These are phyloP conservation scores for Microhierax caerulescens DNA, from an alignment of 2,797 vertebrate species.

Conservation along the genomic window DNA sequence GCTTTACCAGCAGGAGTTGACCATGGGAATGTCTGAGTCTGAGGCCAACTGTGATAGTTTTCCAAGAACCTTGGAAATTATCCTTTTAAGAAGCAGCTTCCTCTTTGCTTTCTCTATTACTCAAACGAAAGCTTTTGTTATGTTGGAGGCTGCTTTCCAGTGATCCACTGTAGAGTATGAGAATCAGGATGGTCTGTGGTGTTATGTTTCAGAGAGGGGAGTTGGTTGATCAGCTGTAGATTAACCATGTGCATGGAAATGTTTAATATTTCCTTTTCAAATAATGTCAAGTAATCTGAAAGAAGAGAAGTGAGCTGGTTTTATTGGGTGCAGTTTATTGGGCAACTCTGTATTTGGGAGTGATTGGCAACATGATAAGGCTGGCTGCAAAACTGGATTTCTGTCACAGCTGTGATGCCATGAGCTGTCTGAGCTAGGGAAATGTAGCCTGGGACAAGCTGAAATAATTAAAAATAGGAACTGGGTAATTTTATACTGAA, in stretches of 20 bases:
- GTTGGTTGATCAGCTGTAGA: neutral
- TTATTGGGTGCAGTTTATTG: rapidly evolving
- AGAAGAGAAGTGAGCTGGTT: neutral
- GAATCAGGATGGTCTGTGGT: neutral
- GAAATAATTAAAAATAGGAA: neutral
- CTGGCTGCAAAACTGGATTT: neutral
- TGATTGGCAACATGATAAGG: too few relatives aligned
- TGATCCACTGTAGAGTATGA: too few relatives aligned
- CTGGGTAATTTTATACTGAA: neutral
- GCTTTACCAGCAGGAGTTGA: neutral
- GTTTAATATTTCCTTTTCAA: neutral
- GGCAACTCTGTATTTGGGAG: neutral
- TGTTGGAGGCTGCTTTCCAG: rapidly evolving
- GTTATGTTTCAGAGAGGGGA: neutral
- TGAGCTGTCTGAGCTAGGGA: neutral
- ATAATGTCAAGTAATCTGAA: rapidly evolving
- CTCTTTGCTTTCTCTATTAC: neutral
- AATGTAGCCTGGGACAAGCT: neutral
- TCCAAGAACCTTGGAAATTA: rapidly evolving
- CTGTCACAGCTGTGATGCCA: rapidly evolving
- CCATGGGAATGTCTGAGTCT: rapidly evolving
- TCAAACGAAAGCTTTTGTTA: neutral
- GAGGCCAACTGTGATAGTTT: rapidly evolving
- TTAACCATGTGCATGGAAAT: rapidly evolving
- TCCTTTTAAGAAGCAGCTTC: neutral